Evolutionary conservation across 2,113 vertebrate genomes (phyloP).

Genomic region (Eclectus roratus): DNA sequence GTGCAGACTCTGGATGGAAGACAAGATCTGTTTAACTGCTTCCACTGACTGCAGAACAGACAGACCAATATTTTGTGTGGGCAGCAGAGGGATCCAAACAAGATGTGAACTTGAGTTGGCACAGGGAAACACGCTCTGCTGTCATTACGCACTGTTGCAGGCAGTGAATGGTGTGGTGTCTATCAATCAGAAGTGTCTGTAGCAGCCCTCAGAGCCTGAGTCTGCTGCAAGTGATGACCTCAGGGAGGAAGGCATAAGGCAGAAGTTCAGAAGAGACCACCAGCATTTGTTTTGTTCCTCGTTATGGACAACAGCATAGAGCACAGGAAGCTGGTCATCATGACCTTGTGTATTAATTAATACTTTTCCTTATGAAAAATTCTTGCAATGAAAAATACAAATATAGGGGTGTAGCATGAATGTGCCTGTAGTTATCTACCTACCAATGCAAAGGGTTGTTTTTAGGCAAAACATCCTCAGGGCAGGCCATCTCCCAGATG

Average conservation of each 20-base stretch:
- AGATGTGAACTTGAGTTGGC: neutral
- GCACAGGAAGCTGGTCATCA: fast-evolving
- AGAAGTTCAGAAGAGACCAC: neutral
- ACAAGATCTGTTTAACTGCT: neutral
- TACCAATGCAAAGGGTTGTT: neutral
- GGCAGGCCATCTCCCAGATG: neutral
- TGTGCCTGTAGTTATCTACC: neutral
- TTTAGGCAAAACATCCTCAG: neutral
- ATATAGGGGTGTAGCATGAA: neutral
- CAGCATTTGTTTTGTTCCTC: neutral
- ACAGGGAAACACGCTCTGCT: neutral
- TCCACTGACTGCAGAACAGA: neutral
- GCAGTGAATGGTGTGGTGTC: neutral
- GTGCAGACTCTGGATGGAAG: neutral
- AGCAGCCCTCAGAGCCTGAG: neutral
- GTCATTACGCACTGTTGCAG: neutral
- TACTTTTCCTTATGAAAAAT: neutral
- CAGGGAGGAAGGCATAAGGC: fast-evolving
- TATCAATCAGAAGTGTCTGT: neutral
- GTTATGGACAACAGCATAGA: neutral
- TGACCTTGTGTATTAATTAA: neutral
- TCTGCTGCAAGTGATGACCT: neutral
- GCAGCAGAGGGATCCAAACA: neutral
- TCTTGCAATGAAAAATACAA: neutral
- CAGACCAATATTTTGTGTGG: neutral